Percentiles rank a stretch among this genome's conserved stretches.
Evolutionary conservation across 2,888 invertebrate species (phyloP).

Genomic region (Drosophila neonasuta): DNA sequence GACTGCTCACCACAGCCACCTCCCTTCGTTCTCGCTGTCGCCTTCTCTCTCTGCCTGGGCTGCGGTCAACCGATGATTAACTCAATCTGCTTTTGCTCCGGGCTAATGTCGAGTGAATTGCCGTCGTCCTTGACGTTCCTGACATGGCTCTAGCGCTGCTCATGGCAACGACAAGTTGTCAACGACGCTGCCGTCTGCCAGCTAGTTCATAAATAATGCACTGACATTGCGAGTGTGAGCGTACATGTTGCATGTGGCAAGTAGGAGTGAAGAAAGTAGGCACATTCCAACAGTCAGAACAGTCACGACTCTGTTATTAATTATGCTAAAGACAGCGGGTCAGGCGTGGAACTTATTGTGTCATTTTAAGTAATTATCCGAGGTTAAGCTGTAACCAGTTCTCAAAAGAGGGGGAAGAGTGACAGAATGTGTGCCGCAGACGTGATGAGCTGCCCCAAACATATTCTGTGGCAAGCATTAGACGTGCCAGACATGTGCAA

Average conservation of each 20-base stretch:
- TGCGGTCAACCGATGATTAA: constrained; percentile 64
- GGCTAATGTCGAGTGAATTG: constrained; percentile 56
- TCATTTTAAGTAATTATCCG: constrained; percentile 63
- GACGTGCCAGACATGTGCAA: constrained; percentile 48
- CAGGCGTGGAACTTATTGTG: constrained; percentile 61
- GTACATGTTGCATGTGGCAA: constrained; percentile 9
- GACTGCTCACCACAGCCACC: constrained; percentile 10
- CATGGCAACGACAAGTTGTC: constrained; percentile 53
- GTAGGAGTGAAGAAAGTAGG: constrained; percentile 5
- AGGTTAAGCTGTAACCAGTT: constrained; percentile 44
- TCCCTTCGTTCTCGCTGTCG: not conserved
- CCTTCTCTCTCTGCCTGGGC: constrained; percentile 12
- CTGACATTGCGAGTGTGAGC: constrained; percentile 17
- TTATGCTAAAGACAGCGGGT: constrained; percentile 53
- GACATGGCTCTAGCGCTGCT: constrained; percentile 20
- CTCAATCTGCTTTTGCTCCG: constrained; percentile 58
- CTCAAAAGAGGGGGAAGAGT: not conserved
- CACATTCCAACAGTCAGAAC: constrained; percentile 2
- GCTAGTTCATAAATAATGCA: constrained; percentile 65
- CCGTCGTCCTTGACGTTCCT: constrained; percentile 28
- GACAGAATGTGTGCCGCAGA: constrained; percentile 18
- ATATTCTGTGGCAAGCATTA: constrained; percentile 20
- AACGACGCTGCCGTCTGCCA: constrained; percentile 36
- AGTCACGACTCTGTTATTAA: constrained; percentile 63
- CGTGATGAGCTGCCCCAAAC: constrained; percentile 13